Evolutionary conservation across 2,113 vertebrate species (phyloP), one percentile per base, ranked within the genome.

Genomic region (Saiga tatarica): DNA sequence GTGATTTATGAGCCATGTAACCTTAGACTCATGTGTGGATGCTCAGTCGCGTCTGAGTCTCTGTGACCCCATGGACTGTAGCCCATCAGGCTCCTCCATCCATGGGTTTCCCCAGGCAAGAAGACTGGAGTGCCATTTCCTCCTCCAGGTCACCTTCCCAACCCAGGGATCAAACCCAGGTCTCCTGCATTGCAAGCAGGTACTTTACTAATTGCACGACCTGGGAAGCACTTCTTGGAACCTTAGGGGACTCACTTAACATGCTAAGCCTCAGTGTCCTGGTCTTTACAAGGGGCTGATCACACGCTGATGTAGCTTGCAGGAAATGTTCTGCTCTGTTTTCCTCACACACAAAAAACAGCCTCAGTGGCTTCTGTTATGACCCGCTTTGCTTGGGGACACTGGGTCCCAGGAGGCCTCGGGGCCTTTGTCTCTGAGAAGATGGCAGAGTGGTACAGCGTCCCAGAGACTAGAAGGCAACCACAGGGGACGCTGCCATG

Each of bases 261-360:
- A 39, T 33, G 6, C 30, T n/a, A 15, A 16, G 55, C 16, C 30
- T 83, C 25, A 7, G 55, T 4, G 11, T 30, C 14, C 76, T 76
- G 62, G 59, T 85, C 59, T 94, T 82, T 36, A 7, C 25, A 33
- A 3, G 1, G 16, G 26, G 19, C 6, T 6, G 7, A 2, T 53
- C n/a, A 1, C 12, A 13, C 6, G 3, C 26, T 3, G n/a, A 11
- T 5, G 30, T 42, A 39, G 5, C 12, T 71, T 33, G 7, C 64
- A 10, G 47, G 39, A 9, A 86, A 33, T 36, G n/a, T 13, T 2
- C 39, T 19, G 2, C n/a, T 26, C 21, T 1, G 0, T 2, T 36
- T 23, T 39, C 42, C 33, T 7, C 42, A 13, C 57, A 26, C 64
- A 19, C 67, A 39, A 39, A 11, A 71, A 71, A 25, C 10, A 39